These are phyloP conservation scores for Periophthalmodon schlosseri DNA, from an alignment of 2,113 vertebrate genomes.

Conservation along the genomic window DNA sequence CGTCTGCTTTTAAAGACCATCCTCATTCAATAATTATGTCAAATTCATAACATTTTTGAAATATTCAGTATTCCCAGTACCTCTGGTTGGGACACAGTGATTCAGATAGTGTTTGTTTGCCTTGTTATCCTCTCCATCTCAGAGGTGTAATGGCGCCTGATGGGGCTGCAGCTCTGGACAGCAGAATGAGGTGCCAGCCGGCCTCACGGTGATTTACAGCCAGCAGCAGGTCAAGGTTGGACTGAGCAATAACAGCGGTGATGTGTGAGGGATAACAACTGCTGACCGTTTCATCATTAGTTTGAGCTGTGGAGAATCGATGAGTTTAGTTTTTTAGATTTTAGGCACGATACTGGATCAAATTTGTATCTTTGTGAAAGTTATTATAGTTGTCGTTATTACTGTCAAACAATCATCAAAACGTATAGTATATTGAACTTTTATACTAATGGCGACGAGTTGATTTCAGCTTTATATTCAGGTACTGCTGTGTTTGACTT, in stretches of 20 bases:
- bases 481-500: too few relatives aligned
- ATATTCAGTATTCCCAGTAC: neutral
- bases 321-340: neutral
- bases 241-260: conserved; percentile 28
- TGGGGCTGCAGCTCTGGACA: conserved; percentile 43
- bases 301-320: neutral
- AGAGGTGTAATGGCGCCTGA: conserved; percentile 28
- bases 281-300: neutral
- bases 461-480: too few relatives aligned
- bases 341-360: neutral
- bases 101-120: neutral
- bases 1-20: neutral
- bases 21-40: neutral
- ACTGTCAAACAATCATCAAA: neutral
- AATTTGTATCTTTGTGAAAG: neutral
- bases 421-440: neutral
- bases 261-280: conserved; percentile 7
- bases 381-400: neutral
- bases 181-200: conserved; percentile 44
- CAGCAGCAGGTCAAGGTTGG: conserved; percentile 67
- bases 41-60: neutral
- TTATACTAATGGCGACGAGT: too few relatives aligned
- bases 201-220: conserved; percentile 52
- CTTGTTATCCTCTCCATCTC: conserved; percentile 22
- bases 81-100: neutral